Evolutionary conservation across 2,797 vertebrate species (phyloP), one percentile per base, ranked within the genome.

Genomic region (Babyrousa celebensis): DNA sequence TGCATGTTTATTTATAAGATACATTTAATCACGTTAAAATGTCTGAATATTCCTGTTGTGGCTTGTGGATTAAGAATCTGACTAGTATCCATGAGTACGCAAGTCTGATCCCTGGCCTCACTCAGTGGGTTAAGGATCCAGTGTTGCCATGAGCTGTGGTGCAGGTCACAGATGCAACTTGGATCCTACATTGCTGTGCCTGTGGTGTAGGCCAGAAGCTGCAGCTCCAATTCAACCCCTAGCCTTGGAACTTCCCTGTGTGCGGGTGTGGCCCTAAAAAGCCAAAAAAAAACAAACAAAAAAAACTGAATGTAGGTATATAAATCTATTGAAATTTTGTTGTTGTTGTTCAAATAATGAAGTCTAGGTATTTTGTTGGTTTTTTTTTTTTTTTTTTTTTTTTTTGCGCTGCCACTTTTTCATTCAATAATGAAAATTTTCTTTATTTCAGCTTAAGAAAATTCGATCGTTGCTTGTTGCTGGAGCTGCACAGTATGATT

Each of bases 401-500:
- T 40, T 36, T 84, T 54, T 54, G 5, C 11, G 36, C 15, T 87
- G 9, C 71, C 62, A 82, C n/a, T 58, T 93, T 80, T 89, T 94
- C n/a, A 43, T 87, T 86, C 85, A 95, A 7, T 89, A 87, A 95
- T 96, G 58, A 93, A 87, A 95, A 58, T 72, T 91, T 67, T 92
- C 17, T 78, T 85, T 85, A 54, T 98, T 98, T 58, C 65, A 99
- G 99, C 98, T 99, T 97, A 99, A 99, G 98, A 99, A 99, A 94
- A 98, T 99, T 58, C 99, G 99, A 43, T 99, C 99, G 0, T 95
- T 99, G 97, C 98, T 99, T 80, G 99, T 99, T 95, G 99, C 99
- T 32, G 99, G 99, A 70, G 99, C 99, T 60, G 96, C 99, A 68
- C 99, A 98, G 91, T 99, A 99, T 14, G 99, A 99, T 97, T 99